Percentiles rank a stretch among this genome's conserved stretches.
Conservation (phyloP, 2,888 invertebrate species). For the Marronus borbonicus region DNA sequence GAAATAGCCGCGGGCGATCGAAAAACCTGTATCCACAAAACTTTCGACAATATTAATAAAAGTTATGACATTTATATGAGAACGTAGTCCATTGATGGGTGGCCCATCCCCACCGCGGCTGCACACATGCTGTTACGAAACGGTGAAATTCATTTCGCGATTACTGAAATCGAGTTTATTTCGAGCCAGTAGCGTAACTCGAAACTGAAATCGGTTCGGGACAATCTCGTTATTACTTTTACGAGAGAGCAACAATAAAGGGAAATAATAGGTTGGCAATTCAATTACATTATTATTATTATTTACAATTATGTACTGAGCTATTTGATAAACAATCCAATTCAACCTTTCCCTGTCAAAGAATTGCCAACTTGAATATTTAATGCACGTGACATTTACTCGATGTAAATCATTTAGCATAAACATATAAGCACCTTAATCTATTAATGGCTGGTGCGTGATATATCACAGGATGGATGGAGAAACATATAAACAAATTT, state of each 20-base stretch:
- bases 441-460: no score
- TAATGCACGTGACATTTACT: background rate
- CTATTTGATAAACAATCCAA: no score
- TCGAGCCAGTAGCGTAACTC: conserved; percentile 27
- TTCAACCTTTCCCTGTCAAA: no score
- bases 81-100: conserved; percentile 40
- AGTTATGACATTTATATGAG: conserved; percentile 38
- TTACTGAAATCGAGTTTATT: conserved; percentile 24
- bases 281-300: no score
- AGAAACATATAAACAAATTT: no score
- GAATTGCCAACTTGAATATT: background rate
- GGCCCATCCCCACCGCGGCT: conserved; percentile 24
- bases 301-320: no score
- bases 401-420: no score
- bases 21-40: conserved; percentile 36
- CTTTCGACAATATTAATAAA: conserved; percentile 39
- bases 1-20: conserved; percentile 8
- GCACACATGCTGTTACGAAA: conserved; percentile 19
- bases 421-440: no score
- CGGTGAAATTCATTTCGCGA: conserved; percentile 35
- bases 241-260: no score
- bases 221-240: background rate
- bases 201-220: background rate
- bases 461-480: no score
- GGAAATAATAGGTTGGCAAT: background rate